A percentile compares a stretch with the other conserved stretches of the same genome.
phyloP scores from a whole-genome alignment of 2,888 invertebrate species.

The Branchellion lobata region DNA sequence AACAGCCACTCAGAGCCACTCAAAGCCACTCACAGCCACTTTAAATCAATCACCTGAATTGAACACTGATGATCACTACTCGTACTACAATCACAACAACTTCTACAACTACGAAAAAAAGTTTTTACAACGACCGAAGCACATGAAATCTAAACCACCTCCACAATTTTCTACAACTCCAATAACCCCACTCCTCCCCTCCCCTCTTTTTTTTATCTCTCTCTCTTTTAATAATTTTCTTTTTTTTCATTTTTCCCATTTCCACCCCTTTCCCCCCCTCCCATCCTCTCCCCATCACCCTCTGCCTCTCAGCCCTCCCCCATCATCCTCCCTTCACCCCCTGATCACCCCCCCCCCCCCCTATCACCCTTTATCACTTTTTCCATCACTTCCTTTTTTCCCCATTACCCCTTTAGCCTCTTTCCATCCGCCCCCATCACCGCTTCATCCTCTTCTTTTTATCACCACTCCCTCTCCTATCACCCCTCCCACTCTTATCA shows the following conservation, averaged over 20 bases:
- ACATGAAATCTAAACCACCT: no score
- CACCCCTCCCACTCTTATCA: not conserved
- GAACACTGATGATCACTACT: no score
- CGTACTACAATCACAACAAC: no score
- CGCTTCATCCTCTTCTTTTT: not conserved
- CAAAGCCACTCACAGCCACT: no score
- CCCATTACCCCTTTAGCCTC: not conserved
- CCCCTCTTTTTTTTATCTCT: not conserved
- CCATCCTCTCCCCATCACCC: not conserved
- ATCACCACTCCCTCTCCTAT: not conserved
- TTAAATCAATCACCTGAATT: no score
- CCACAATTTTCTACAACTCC: not conserved
- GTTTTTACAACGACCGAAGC: no score
- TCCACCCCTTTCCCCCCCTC: not conserved
- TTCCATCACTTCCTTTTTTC: not conserved
- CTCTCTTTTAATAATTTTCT: not conserved
- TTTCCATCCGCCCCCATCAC: not conserved
- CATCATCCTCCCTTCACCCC: not conserved
- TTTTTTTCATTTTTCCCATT: not conserved
- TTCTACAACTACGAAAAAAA: no score
- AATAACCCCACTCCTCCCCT: not conserved
- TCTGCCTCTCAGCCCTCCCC: not conserved
- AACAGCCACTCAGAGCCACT: no score
- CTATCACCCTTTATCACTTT: not conserved
- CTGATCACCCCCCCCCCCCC: not conserved